Evolutionary conservation across 2,888 invertebrate species (phyloP).

Genomic region (Thymelicus acteon): DNA sequence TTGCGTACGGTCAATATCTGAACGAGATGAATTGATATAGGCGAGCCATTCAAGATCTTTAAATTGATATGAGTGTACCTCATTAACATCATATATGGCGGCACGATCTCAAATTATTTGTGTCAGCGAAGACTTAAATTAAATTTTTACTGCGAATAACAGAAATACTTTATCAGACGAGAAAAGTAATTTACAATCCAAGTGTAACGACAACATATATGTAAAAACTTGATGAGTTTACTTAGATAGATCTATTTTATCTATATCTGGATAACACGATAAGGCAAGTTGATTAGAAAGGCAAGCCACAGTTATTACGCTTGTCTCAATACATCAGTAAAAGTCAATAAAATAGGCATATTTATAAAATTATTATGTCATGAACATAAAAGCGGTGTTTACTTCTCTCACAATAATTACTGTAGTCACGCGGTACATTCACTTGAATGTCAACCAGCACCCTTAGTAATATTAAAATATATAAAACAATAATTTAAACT

Average conservation of each 20-base stretch:
- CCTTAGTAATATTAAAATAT: slow-evolving; percentile 54
- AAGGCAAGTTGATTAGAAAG: slow-evolving; percentile 76
- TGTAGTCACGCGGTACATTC: slow-evolving; percentile 60
- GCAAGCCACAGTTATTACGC: slow-evolving; percentile 71
- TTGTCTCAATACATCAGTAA: slow-evolving; percentile 53
- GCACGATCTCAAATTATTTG: slow-evolving; percentile 29
- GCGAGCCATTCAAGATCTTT: slow-evolving; percentile 40
- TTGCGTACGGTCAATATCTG: slow-evolving; percentile 39
- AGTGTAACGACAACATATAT: slow-evolving; percentile 26
- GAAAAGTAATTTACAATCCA: slow-evolving; percentile 12
- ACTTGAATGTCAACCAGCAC: slow-evolving; percentile 68
- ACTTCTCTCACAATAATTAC: slow-evolving; percentile 59
- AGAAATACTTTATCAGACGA: slow-evolving; percentile 17
- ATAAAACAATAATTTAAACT: slow-evolving; percentile 69
- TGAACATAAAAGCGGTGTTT: slow-evolving; percentile 66
- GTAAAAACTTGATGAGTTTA: slow-evolving; percentile 27
- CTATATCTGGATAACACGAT: slow-evolving; percentile 60
- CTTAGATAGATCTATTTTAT: slow-evolving; percentile 39
- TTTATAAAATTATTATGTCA: slow-evolving; percentile 65
- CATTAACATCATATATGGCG: slow-evolving; percentile 47
- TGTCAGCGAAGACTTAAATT: slow-evolving; percentile 17
- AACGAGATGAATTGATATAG: slow-evolving; percentile 36
- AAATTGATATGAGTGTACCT: slow-evolving; percentile 62
- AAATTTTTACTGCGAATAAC: slow-evolving; percentile 6
- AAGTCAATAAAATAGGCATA: slow-evolving; percentile 53